Evolutionary conservation across 2,888 invertebrate genomes (phyloP), one percentile per base, ranked within the genome.

Genomic region (Eumacrocentrus americanus): DNA sequence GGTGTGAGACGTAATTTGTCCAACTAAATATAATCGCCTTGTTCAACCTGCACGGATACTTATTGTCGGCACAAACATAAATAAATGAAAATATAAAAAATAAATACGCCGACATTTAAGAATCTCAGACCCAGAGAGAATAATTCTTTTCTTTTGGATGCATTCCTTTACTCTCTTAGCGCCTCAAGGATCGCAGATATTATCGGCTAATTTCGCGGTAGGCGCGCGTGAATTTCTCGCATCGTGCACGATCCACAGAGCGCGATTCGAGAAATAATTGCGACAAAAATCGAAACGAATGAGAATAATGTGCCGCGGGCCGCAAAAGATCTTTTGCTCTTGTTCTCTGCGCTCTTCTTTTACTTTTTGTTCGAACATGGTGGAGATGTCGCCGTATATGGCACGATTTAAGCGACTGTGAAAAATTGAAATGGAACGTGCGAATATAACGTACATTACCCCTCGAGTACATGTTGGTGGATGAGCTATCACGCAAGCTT

Each of bases 1-100:
- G 37, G 22, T 29, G 22, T 52, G 55, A 58, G 54, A 50, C 35
- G 16, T 51, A 58, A 58, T 58, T 58, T 58, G 58, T 58, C 58
- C 22, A n/a, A n/a, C n/a, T n/a, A n/a, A n/a, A n/a, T n/a, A n/a
- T n/a, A n/a, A n/a, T n/a, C n/a, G n/a, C n/a, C n/a, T n/a, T n/a
- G n/a, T n/a, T n/a, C n/a, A n/a, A n/a, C n/a, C n/a, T n/a, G n/a
- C n/a, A n/a, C n/a, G n/a, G n/a, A n/a, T n/a, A n/a, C n/a, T n/a
- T n/a, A n/a, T n/a, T n/a, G n/a, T n/a, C n/a, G n/a, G n/a, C n/a
- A n/a, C n/a, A n/a, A n/a, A n/a, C n/a, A n/a, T n/a, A n/a, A n/a
- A n/a, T n/a, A n/a, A n/a, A n/a, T n/a, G n/a, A n/a, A n/a, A n/a
- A n/a, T n/a, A n/a, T n/a, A n/a, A n/a, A n/a, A n/a, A n/a, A n/a